phyloP scores from a whole-genome alignment of 1,140 invertebrate species.

The Drosophila burlai region DNA sequence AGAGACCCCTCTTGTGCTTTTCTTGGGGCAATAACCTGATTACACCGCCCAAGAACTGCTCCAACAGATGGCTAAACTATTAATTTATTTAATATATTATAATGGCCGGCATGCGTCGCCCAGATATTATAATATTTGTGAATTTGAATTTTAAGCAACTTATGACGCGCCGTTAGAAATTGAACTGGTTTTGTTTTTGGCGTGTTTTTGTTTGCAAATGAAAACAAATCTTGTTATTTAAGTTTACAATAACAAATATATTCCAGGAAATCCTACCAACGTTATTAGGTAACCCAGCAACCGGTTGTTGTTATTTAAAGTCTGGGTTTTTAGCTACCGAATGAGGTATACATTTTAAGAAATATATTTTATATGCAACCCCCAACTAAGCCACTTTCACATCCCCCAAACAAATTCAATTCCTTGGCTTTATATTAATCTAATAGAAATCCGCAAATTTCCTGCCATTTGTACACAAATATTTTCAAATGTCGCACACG shows the following conservation, averaged over 20 bases:
- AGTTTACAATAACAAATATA: conserved; percentile 29
- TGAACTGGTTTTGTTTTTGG: conserved; percentile 11
- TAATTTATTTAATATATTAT: conserved; percentile 1
- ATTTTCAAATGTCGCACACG: conserved; percentile 69
- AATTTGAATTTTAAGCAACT: conserved; percentile 42
- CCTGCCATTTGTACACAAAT: conserved; percentile 34
- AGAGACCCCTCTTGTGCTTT: neutral
- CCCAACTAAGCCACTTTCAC: neutral
- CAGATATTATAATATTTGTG: conserved; percentile 3
- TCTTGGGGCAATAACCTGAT: conserved; percentile 64
- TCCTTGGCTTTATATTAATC: conserved; percentile 31
- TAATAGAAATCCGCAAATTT: conserved; percentile 24
- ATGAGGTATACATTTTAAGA: neutral
- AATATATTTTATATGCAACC: neutral
- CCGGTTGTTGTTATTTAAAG: conserved; percentile 2
- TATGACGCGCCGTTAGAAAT: conserved; percentile 18
- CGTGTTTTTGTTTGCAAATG: conserved; percentile 20
- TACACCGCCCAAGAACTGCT: conserved; percentile 12
- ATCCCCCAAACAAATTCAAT: conserved; percentile 22
- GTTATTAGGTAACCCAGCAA: conserved; percentile 4
- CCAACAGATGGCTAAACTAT: neutral
- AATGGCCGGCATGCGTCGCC: conserved; percentile 36
- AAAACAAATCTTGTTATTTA: conserved; percentile 39
- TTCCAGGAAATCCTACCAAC: conserved; percentile 37
- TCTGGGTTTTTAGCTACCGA: neutral